Evolutionary conservation across 2,888 invertebrate species (phyloP), one percentile per base, ranked within the genome.

Genomic region (Camptogramma bilineatum): DNA sequence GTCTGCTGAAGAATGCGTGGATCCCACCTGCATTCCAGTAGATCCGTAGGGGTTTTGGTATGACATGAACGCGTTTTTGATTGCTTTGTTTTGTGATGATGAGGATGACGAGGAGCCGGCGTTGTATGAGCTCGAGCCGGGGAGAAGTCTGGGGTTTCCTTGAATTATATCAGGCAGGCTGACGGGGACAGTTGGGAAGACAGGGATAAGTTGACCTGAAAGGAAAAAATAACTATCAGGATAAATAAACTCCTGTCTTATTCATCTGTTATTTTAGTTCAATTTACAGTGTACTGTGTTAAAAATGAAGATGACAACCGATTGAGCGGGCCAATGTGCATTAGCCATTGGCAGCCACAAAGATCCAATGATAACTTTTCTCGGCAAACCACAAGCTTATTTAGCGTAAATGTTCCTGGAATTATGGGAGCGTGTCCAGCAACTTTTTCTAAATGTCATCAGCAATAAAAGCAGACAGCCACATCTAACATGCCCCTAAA

Each of bases 401-500:
- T 39, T 39, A 39, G 3, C 34, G 10, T 39, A 39, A 39, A 39
- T 13, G 44, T 2, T 44, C 16, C 13, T 44, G 16, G 17, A 44
- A 44, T 44, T 44, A 46, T 13, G 44, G 28, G 46, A 47, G 31
- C 47, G 17, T 48, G 39, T 39, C 9, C 51, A 16, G n/a, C 42
- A 18, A 50, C n/a, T 31, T 24, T 51, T 51, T 44, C 24, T 7
- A 51, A 64, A 55, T 28, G 24, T 28, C 21, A 13, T 31, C 24
- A 46, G 48, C 19, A 19, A 61, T 61, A 60, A 64, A 57, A 65
- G 50, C 57, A 31, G 50, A 58, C 19, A 28, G 18, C 52, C 17
- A 42, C 18, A 52, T 42, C 57, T 19, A n/a, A 54, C 62, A 66
- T 52, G 58, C 19, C 24, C 24, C 50, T 47, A 58, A 65, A 65